phyloP scores from a whole-genome alignment of 2,888 invertebrate genomes.

The Rosalia funebris region DNA sequence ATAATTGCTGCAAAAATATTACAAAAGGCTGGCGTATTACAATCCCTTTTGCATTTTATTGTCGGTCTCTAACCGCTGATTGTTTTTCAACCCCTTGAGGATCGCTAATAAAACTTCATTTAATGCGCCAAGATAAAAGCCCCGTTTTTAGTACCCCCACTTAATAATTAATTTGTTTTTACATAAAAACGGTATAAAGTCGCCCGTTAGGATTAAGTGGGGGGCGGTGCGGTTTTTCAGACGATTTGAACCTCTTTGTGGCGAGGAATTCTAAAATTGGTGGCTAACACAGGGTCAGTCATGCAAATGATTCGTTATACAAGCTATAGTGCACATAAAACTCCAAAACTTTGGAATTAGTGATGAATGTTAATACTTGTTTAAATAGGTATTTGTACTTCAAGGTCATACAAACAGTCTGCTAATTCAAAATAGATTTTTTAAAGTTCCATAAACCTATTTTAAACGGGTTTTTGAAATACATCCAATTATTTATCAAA shows the following conservation, averaged over 20 bases:
- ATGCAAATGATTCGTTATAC: no score
- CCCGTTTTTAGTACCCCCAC: slow-evolving; percentile 25
- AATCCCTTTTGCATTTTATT: slow-evolving; percentile 24
- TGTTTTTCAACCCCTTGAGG: slow-evolving; percentile 20
- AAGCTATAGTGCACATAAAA: no score
- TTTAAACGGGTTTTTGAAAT: no score
- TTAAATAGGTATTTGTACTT: no score
- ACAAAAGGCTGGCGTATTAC: slow-evolving; percentile 13
- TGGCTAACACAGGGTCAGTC: no score
- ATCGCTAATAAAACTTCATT: slow-evolving; percentile 33
- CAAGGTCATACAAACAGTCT: no score
- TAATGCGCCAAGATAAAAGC: slow-evolving; percentile 26
- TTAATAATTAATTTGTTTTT: slow-evolving; percentile 33
- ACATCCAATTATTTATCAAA: no score
- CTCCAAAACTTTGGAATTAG: no score
- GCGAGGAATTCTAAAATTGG: neutral
- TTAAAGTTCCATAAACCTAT: no score
- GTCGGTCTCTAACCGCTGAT: slow-evolving; percentile 13
- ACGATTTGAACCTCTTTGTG: no score
- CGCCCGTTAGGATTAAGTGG: neutral
- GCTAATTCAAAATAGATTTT: no score
- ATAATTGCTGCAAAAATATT: slow-evolving; percentile 7
- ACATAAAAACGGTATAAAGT: slow-evolving; percentile 31
- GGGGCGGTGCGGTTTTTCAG: slow-evolving; percentile 1
- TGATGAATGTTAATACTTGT: no score